A percentile compares a stretch with the other conserved stretches of the same genome.
Conservation (phyloP, 2,113 vertebrate species). For the Platycercus adscitus region DNA sequence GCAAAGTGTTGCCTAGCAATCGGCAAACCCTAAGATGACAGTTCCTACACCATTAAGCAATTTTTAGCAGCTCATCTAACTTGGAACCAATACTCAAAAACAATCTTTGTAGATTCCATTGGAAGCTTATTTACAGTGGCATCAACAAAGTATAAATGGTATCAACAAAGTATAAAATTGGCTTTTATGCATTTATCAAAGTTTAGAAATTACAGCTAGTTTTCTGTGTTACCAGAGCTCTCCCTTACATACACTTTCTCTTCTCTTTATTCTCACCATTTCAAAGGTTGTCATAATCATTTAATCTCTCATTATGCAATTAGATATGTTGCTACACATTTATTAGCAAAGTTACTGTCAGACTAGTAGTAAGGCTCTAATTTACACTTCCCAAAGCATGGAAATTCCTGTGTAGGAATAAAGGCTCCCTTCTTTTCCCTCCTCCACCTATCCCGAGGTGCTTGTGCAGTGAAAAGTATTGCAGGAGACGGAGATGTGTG, state of each 20-base stretch:
- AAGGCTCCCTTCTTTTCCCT: conserved; percentile 36
- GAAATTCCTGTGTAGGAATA: conserved; percentile 35
- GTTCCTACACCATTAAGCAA: background rate
- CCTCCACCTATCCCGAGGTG: conserved; percentile 20
- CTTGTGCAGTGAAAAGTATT: background rate
- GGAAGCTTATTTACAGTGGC: background rate
- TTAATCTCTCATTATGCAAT: conserved; percentile 29
- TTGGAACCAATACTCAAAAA: background rate
- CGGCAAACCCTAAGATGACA: background rate
- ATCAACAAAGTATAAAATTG: background rate
- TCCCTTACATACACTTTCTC: background rate
- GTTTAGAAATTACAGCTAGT: background rate
- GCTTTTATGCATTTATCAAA: background rate
- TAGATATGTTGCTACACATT: conserved; percentile 53
- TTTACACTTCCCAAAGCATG: conserved; percentile 66
- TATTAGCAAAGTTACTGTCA: conserved; percentile 56
- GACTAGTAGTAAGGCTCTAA: conserved; percentile 49
- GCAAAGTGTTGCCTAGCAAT: background rate
- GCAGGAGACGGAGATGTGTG: conserved; percentile 9
- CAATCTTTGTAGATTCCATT: background rate
- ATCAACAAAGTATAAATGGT: background rate
- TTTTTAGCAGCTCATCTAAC: background rate
- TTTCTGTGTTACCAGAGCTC: background rate
- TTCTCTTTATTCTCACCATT: conserved; percentile 3
- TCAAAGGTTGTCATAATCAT: conserved; percentile 4